Base-by-base conservation (phyloP, 2,888 invertebrate genomes). In the Erebia aethiops region DNA sequence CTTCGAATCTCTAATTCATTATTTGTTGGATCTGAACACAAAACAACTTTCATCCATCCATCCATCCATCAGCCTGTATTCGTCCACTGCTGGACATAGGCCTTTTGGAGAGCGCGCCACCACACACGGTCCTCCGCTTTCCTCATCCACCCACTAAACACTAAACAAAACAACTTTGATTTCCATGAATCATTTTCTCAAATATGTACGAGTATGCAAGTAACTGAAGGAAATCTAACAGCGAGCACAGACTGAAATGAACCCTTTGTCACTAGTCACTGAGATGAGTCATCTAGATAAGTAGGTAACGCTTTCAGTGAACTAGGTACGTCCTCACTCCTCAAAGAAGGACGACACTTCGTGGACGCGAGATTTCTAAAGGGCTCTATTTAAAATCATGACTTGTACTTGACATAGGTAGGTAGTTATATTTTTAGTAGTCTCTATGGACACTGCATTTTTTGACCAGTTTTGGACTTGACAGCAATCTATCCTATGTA, bases 271-370 rank as follows among this genome's bases (percentile, higher is more conserved):
- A 41, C 64, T 52, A n/a, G 56, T 16, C 41, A 26, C 46, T 76
- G 76, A 87, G 90, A 91, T 91, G 85, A 87, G 85, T 91, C 90
- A 91, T 91, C 90, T 89, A 91, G 91, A 91, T 91, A 91, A 89
- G 89, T 86, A 89, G 87, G 83, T 83, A 82, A 81, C 84, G 83
- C 90, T 88, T 90, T 90, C 87, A 88, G 76, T 75, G 77, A 77
- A 79, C 77, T 75, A 74, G 77, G 68, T n/a, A n/a, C n/a, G n/a
- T n/a, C n/a, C n/a, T n/a, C n/a, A n/a, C n/a, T 77, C 71, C 77
- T 76, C 77, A 72, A 77, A 71, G 56, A 56, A 62, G 62, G 46
- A 56, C 54, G 52, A 46, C 52, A 57, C 26, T 46, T 56, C 13
- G 63, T 26, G 56, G 63, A 16, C 60, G 35, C 41, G 64, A 26